Conservation (phyloP, 1,140 invertebrate species). For the Elysia chlorotica region DNA sequence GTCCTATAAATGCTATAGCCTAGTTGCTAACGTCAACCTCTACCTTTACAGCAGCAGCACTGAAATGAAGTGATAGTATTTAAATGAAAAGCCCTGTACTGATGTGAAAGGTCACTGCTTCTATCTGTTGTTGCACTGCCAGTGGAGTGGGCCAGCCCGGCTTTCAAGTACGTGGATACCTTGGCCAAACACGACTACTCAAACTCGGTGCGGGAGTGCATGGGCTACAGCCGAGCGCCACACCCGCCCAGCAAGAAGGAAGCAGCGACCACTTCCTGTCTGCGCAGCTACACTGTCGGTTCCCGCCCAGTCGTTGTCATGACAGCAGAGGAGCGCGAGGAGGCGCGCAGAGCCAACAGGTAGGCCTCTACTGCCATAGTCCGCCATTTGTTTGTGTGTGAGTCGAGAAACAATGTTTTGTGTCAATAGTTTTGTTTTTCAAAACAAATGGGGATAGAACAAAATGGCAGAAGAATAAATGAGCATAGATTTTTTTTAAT, state of each 20-base stretch:
- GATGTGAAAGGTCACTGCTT: too few species aligned
- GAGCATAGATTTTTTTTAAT: not conserved
- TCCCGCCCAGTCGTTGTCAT: slow-evolving; percentile 16
- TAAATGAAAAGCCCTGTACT: too few species aligned
- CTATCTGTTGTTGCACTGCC: too few species aligned
- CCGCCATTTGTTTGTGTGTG: too few species aligned
- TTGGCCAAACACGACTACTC: slow-evolving; percentile 43
- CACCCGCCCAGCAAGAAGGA: not conserved
- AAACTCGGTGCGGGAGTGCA: slow-evolving; percentile 37
- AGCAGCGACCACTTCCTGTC: not conserved
- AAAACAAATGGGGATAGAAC: too few species aligned
- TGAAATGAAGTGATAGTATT: not conserved
- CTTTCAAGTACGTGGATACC: slow-evolving; percentile 50
- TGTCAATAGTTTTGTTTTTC: too few species aligned
- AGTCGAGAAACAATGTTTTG: too few species aligned
- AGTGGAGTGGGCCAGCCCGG: slow-evolving; percentile 51
- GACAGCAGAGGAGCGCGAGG: slow-evolving; percentile 39
- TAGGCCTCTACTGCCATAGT: slow-evolving; percentile 13
- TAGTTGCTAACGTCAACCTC: not conserved
- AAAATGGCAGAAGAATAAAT: not conserved
- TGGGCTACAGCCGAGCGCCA: slow-evolving; percentile 42
- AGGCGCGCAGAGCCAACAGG: slow-evolving; percentile 43
- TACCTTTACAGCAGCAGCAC: not conserved
- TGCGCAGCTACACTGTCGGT: slow-evolving; percentile 8
- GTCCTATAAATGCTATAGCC: too few species aligned